phyloP scores from a whole-genome alignment of 53 echinoderm and acorn worm species.

The Mesocentrotus franciscanus region DNA sequence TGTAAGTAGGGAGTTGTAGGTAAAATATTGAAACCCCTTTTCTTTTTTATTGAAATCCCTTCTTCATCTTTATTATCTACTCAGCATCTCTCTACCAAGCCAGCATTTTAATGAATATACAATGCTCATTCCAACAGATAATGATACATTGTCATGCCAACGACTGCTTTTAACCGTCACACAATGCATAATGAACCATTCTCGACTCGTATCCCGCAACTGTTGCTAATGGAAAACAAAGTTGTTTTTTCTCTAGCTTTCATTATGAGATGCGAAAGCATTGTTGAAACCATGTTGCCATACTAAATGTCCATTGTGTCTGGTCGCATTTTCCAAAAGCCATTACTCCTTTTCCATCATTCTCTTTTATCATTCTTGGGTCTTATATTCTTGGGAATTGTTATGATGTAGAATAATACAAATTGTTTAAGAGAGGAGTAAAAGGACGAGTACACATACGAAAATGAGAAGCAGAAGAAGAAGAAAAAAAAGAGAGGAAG shows the following conservation, averaged over 20 bases:
- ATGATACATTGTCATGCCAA: constrained; percentile 28
- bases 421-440: no score
- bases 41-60: no score
- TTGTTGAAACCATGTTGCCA: background rate
- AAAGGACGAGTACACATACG: no score
- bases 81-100: background rate
- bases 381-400: no score
- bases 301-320: no score
- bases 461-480: background rate
- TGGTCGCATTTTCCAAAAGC: no score
- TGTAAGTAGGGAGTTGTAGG: no score
- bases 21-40: no score
- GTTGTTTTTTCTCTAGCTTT: background rate
- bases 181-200: background rate
- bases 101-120: constrained; percentile 9
- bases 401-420: no score
- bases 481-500: background rate
- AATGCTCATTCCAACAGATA: background rate
- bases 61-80: background rate
- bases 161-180: background rate
- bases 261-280: background rate
- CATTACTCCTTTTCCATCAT: no score
- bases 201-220: background rate
- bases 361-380: no score
- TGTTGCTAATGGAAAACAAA: background rate